Percentiles rank a stretch among this genome's conserved stretches.
Conservation (phyloP, 2,797 vertebrate species). For the Tarsius wallacei region DNA sequence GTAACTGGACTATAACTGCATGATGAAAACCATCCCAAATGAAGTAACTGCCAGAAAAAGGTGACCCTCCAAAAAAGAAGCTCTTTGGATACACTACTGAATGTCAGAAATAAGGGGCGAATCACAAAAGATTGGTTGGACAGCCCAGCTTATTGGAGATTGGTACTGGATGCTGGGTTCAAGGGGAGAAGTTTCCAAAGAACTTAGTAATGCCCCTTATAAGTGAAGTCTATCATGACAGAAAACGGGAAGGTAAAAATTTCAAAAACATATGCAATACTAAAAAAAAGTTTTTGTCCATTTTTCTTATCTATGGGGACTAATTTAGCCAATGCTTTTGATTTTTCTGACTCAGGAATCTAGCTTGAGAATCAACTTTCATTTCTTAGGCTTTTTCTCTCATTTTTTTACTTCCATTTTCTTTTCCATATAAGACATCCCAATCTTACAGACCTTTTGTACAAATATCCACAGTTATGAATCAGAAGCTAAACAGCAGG, state of each 20-base stretch:
- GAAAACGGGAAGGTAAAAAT: not conserved
- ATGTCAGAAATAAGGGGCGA: not conserved
- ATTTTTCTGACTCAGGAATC: not conserved
- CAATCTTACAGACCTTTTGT: not conserved
- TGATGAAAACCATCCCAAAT: slow-evolving; percentile 32
- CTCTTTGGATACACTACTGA: not conserved
- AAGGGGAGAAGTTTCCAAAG: not conserved
- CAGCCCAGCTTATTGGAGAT: not conserved
- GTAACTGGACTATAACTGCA: not conserved
- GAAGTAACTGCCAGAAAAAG: not conserved
- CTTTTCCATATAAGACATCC: not conserved
- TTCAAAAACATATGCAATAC: not conserved
- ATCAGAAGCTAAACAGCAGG: not conserved
- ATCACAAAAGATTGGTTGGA: not conserved
- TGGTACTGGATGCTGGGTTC: too few species aligned
- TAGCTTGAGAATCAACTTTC: not conserved
- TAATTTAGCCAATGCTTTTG: not conserved
- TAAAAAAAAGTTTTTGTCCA: not conserved
- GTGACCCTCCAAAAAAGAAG: not conserved
- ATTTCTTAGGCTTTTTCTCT: not conserved
- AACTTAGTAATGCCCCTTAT: not conserved
- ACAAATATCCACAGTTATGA: not conserved
- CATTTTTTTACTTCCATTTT: not conserved
- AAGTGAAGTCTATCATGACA: not conserved
- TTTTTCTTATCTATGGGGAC: not conserved